Evolutionary conservation across 1,140 invertebrate genomes (phyloP).

Genomic region (Atta cephalotes): DNA sequence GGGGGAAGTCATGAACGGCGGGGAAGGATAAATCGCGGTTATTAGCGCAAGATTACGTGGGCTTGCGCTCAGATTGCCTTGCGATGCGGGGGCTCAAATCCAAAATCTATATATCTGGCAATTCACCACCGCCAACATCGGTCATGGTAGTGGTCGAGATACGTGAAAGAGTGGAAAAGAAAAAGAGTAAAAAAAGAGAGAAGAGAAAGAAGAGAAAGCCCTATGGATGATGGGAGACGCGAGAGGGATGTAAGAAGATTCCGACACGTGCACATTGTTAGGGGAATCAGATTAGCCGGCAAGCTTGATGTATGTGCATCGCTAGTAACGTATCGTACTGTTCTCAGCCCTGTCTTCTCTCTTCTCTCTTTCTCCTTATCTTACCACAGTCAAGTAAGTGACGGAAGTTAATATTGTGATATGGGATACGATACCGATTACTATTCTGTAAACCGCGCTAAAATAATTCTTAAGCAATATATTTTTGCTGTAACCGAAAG

Average conservation of each 20-base stretch:
- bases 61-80: constrained; percentile 82
- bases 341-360: constrained; percentile 31
- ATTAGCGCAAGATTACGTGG: constrained; percentile 85
- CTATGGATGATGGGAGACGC: constrained; percentile 62
- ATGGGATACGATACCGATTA: constrained; percentile 66
- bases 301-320: constrained; percentile 85
- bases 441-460: constrained; percentile 78
- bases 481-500: constrained; percentile 40
- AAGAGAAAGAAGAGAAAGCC: constrained; percentile 21
- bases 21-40: constrained; percentile 84
- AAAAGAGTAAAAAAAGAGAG: constrained; percentile 37
- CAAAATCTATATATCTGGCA: constrained; percentile 83
- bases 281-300: constrained; percentile 86
- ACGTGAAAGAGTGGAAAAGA: constrained; percentile 60
- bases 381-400: constrained; percentile 53
- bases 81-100: constrained; percentile 77
- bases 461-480: constrained; percentile 74
- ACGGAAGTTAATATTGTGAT: constrained; percentile 76
- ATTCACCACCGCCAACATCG: constrained; percentile 29
- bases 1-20: constrained; percentile 50
- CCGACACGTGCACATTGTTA: constrained; percentile 87
- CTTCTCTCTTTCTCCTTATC: constrained; percentile 49
- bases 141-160: constrained; percentile 35
- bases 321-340: constrained; percentile 75
- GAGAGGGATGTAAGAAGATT: constrained; percentile 85